Base-by-base conservation (phyloP, 2,797 vertebrate genomes). In the Gobio occitaniae region DNA sequence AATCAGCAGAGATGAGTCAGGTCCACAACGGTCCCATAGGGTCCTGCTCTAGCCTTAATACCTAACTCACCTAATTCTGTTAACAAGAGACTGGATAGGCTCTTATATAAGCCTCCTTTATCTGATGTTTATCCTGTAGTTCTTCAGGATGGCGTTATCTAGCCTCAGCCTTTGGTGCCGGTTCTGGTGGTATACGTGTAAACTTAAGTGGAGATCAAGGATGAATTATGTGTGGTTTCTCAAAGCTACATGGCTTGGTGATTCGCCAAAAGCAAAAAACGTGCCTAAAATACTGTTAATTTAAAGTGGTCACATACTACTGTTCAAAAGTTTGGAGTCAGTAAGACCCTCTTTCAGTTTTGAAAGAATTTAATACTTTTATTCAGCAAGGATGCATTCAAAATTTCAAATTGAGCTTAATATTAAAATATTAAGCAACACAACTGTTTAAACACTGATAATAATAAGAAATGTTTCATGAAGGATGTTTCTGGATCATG, bases 31-130 rank as follows among this genome's bases (percentile, higher is more conserved):
- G 65, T 78, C 68, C 13, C 9, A 17, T 70, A 36, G 76, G 74
- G 38, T 48, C 76, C 41, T 38, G 38, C 4, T 59, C 36, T 70
- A 78, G 38, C 68, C 66, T 79, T 79, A 79, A 79, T 84, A 63
- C 83, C 54, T 3, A 71, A 71, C 76, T 84, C 54, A 21, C 83
- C 83, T 84, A 79, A 79, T 84, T 84, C 83, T 84, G 76, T 80
- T 84, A 84, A 84, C 56, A 63, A 84, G 68, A 84, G 72, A 63
- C 68, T 50, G 41, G 15, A 36, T 72, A 72, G 82, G n/a, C 82
- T 16, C 38, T 79, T 72, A 84, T 36, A 50, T 79, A 79, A 79
- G 83, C 21, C 16, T 48, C 10, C 17, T 81, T 56, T 48, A 63
- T 61, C 56, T 82, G 9, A 71, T 79, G 50, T 83, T 83, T 76